Base-by-base conservation (phyloP, 2,888 invertebrate species). In the Oxycera nigricornis region DNA sequence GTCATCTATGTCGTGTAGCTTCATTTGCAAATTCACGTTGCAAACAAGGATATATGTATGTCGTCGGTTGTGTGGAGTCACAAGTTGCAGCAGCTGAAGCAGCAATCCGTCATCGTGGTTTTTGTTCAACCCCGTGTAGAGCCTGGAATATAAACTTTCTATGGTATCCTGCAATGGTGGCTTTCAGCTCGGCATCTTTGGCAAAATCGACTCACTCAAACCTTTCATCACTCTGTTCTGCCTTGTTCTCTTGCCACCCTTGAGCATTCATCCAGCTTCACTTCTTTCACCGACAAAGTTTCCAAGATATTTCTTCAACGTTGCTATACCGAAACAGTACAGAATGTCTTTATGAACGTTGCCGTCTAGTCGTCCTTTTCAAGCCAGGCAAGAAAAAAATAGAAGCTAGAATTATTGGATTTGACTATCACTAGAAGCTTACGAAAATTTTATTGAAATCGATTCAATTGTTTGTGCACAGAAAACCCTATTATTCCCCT, bases 381-480 rank as follows among this genome's bases (percentile, higher is more conserved):
- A 14, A 17, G 24, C 2, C 2, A 26, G 39, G 11, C 4, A n/a
- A 30, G 24, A 28, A 26, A 7, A n/a, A 59, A 30, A 30, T 24
- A 31, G 52, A 39, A 30, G 20, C 20, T 52, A 30, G 68, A 73
- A 72, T 75, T 75, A 75, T 75, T 73, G 75, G 68, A 73, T 75
- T 73, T 73, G 68, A 73, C 73, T 75, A 59, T 75, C 73, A 46
- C 73, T 67, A 67, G 55, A 67, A 73, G 74, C 41, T 65, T 35
- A 75, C 68, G 68, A 75, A 67, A 73, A 68, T 75, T 75, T 73
- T 65, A 73, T 73, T 75, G 75, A 70, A 70, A 70, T 31, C 52
- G 55, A 70, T 70, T 70, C 70, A 55, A 52, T 70, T 70, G 70
- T 52, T 70, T 70, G 52, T 70, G 31, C 31, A 70, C 24, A 70